Conservation (phyloP, 2,113 vertebrate species). For the Cebidichthys violaceus region DNA sequence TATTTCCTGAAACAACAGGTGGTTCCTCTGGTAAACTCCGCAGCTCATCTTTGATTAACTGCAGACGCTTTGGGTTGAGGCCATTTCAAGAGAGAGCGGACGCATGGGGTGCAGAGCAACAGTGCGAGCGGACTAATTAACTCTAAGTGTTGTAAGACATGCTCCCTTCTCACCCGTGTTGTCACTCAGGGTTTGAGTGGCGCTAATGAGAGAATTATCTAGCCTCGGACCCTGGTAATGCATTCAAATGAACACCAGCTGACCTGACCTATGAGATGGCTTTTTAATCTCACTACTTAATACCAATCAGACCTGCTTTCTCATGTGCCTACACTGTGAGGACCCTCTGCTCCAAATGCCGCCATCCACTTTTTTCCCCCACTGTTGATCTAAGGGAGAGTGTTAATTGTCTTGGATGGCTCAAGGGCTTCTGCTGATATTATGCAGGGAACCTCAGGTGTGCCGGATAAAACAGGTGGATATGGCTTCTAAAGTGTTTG, state of each 20-base stretch:
- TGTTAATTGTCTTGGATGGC: constrained; percentile 75
- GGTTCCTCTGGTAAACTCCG: constrained; percentile 27
- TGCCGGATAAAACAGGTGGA: constrained; percentile 64
- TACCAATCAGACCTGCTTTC: constrained; percentile 80
- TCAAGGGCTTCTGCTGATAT: constrained; percentile 69
- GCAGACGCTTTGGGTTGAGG: constrained; percentile 26
- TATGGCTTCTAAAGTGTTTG: constrained; percentile 60
- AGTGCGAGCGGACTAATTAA: constrained; percentile 77
- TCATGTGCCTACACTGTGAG: constrained; percentile 66
- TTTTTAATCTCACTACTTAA: constrained; percentile 83
- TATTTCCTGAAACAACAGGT: constrained; percentile 44
- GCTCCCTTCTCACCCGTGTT: constrained; percentile 80
- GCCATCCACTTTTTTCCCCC: constrained; percentile 37
- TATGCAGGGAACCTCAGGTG: constrained; percentile 70
- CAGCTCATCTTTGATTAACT: constrained; percentile 51
- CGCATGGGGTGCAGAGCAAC: constrained; percentile 59
- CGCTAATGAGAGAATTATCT: constrained; percentile 84
- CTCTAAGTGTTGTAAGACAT: constrained; percentile 82
- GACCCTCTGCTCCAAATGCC: constrained; percentile 64
- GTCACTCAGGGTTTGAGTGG: constrained; percentile 83
- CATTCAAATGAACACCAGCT: constrained; percentile 81
- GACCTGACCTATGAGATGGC: constrained; percentile 81
- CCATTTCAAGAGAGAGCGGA: constrained; percentile 51
- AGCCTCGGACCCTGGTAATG: constrained; percentile 78
- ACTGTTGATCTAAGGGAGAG: constrained; percentile 71